phyloP scores from a whole-genome alignment of 2,797 vertebrate genomes.

The Gymnothorax reevesii region DNA sequence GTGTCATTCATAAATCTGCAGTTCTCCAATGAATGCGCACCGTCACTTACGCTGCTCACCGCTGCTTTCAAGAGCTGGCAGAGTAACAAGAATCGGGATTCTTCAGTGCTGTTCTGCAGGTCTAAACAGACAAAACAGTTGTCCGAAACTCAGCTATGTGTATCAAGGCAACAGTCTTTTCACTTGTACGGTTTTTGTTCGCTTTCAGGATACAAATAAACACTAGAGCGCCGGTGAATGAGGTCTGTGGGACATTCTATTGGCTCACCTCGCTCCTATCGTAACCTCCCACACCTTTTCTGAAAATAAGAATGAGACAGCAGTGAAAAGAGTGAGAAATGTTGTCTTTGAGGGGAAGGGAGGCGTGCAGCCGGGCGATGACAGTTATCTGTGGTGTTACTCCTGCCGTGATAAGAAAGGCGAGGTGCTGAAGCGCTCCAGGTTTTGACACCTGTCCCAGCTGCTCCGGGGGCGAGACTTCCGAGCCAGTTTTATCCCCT shows the following conservation, averaged over 20 bases:
- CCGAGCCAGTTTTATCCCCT: constrained; percentile 40
- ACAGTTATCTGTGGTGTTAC: constrained; percentile 50
- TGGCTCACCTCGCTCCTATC: neutral
- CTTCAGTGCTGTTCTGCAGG: neutral
- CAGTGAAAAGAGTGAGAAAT: constrained; percentile 51
- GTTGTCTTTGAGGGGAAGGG: constrained; percentile 50
- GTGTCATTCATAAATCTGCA: neutral
- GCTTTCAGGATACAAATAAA: constrained; percentile 5
- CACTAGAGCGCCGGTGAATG: neutral
- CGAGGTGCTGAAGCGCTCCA: constrained; percentile 37
- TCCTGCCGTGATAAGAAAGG: constrained; percentile 40
- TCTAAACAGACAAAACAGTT: constrained; percentile 7
- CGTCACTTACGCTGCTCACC: neutral
- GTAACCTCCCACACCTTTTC: constrained; percentile 13
- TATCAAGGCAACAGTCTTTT: neutral
- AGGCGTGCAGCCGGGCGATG: constrained; percentile 49
- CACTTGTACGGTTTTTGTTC: neutral
- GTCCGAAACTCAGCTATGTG: neutral
- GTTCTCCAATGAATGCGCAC: neutral
- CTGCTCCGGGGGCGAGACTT: constrained; percentile 6
- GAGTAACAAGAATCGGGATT: neutral
- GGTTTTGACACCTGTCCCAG: constrained; percentile 36
- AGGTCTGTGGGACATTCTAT: neutral
- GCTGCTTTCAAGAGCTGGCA: neutral
- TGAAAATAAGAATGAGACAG: constrained; percentile 49